These are phyloP conservation scores for Typhlichthys eigenmanni DNA, from an alignment of 2,797 vertebrate genomes.

Conservation along the genomic window DNA sequence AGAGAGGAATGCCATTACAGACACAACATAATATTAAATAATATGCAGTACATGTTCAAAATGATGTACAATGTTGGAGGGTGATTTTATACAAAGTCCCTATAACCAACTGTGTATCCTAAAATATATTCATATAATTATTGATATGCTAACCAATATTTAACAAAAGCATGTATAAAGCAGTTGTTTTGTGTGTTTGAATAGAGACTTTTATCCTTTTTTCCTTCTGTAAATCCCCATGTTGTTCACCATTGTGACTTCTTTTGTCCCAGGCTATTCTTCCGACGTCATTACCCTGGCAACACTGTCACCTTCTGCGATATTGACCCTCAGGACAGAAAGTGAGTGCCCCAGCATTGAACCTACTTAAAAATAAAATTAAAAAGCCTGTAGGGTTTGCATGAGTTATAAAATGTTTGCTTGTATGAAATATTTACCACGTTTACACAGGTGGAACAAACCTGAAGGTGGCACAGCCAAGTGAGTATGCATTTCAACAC, in stretches of 20 bases:
- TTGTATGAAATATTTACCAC: neutral
- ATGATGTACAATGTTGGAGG: too few species aligned
- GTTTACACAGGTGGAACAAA: conserved; percentile 88
- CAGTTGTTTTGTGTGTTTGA: too few species aligned
- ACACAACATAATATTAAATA: too few species aligned
- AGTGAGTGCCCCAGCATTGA: conserved; percentile 78
- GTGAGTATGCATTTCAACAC: conserved; percentile 74
- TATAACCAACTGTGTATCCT: too few species aligned
- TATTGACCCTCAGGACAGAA: conserved; percentile 93
- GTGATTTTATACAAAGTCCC: too few species aligned
- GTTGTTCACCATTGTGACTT: neutral
- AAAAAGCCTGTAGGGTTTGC: neutral
- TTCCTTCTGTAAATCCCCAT: too few species aligned
- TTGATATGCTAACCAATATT: too few species aligned
- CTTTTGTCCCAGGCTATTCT: conserved; percentile 84
- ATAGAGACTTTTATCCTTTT: too few species aligned
- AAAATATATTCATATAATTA: too few species aligned
- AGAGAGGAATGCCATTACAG: too few species aligned
- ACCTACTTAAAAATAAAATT: neutral
- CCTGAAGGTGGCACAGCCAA: conserved; percentile 88
- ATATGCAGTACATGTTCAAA: too few species aligned
- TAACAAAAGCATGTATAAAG: too few species aligned
- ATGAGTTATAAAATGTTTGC: neutral
- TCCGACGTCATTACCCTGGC: conserved; percentile 93
- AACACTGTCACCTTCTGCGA: conserved; percentile 95